Conservation (phyloP, 1,140 invertebrate genomes). For the Catajapyx aquilonaris region DNA sequence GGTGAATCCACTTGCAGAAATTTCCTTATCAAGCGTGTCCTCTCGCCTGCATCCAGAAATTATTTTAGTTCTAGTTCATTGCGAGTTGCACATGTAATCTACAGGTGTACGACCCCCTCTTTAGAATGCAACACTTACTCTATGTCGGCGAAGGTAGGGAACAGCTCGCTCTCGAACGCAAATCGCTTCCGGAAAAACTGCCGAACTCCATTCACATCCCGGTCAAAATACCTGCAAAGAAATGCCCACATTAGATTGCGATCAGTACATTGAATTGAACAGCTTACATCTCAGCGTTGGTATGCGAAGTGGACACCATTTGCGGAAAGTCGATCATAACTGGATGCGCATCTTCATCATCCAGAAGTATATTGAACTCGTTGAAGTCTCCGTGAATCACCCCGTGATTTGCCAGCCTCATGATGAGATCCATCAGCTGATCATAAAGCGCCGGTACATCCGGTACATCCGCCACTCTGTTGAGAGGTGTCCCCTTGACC, state of each 20-base stretch:
- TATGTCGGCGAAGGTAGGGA: constrained; percentile 68
- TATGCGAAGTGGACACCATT: constrained; percentile 89
- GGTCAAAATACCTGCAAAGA: constrained; percentile 61
- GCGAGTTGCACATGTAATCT: too few relatives aligned
- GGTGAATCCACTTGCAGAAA: constrained; percentile 76
- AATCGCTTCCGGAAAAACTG: constrained; percentile 86
- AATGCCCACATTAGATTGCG: neutral
- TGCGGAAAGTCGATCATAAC: constrained; percentile 97
- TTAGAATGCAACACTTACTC: constrained; percentile 19
- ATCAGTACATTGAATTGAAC: neutral
- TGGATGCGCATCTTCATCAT: constrained; percentile 48
- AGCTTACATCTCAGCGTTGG: constrained; percentile 75
- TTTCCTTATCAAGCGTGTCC: constrained; percentile 66
- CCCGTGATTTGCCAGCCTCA: constrained; percentile 74
- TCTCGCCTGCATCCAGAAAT: too few relatives aligned
- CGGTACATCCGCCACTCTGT: constrained; percentile 51
- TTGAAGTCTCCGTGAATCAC: constrained; percentile 99
- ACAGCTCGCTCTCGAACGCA: constrained; percentile 70
- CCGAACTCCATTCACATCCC: constrained; percentile 83
- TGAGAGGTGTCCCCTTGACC: constrained; percentile 53
- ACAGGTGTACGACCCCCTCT: too few relatives aligned
- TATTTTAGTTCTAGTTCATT: too few relatives aligned
- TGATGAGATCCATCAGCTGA: constrained; percentile 85
- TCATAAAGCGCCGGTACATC: constrained; percentile 71
- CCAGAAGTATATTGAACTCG: constrained; percentile 93